Evolutionary conservation across 2,797 vertebrate species (phyloP).

Genomic region (Rhabdophis nuchalis): DNA sequence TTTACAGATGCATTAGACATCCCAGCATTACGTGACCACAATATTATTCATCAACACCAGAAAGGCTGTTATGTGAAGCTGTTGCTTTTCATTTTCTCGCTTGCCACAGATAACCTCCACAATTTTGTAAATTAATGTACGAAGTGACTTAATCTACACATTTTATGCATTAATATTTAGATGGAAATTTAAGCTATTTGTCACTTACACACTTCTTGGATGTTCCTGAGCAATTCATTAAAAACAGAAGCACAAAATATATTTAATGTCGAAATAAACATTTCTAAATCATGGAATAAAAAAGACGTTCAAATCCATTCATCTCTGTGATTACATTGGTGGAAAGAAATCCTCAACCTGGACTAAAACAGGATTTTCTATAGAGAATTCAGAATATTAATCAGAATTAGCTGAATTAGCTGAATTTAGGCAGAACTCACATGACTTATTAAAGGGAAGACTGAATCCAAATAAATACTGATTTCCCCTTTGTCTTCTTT

Average conservation of each 20-base stretch:
- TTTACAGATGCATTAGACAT: background rate
- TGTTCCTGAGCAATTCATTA: background rate
- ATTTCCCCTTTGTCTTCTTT: background rate
- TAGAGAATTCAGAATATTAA: background rate
- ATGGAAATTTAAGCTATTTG: background rate
- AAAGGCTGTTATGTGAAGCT: background rate
- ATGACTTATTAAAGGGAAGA: background rate
- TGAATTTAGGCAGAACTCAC: too few relatives aligned
- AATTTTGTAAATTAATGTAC: background rate
- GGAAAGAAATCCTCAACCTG: background rate
- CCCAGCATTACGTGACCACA: background rate
- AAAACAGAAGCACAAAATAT: background rate
- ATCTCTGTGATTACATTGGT: background rate
- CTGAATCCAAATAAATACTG: background rate
- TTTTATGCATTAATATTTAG: background rate
- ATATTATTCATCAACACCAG: background rate
- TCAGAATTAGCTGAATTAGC: background rate
- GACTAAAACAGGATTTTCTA: background rate
- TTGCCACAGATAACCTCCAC: too few relatives aligned
- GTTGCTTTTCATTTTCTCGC: background rate
- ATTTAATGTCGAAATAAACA: background rate
- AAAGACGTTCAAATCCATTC: background rate
- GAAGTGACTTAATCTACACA: background rate
- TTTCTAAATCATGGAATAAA: too few relatives aligned
- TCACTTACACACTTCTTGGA: too few relatives aligned